phyloP scores from a whole-genome alignment of 2,888 invertebrate species.

The Cylindroiulus punctatus region DNA sequence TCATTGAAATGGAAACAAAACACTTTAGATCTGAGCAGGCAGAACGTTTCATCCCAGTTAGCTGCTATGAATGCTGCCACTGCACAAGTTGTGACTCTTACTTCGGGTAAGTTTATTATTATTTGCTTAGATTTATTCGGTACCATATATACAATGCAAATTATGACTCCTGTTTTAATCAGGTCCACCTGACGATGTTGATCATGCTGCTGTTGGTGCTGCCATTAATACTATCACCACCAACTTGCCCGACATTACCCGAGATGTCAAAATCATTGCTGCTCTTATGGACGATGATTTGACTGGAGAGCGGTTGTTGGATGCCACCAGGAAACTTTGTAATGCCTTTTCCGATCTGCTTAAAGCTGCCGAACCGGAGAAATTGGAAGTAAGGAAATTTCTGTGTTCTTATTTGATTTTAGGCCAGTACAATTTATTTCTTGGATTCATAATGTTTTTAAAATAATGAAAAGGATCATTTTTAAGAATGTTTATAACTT shows the following conservation, averaged over 20 bases:
- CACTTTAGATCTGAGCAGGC: constrained; percentile 92
- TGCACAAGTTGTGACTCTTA: constrained; percentile 93
- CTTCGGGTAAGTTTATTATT: constrained; percentile 72
- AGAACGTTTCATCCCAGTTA: constrained; percentile 95
- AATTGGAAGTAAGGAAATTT: constrained; percentile 75
- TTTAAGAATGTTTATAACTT: neutral
- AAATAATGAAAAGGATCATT: neutral
- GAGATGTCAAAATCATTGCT: constrained; percentile 92
- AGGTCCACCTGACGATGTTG: constrained; percentile 86
- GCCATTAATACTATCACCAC: constrained; percentile 97
- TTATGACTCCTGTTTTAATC: neutral
- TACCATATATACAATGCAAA: neutral
- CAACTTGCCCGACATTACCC: constrained; percentile 94
- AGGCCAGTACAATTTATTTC: constrained; percentile 33
- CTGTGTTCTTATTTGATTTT: neutral
- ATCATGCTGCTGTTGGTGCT: constrained; percentile 94
- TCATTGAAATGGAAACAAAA: constrained; percentile 94
- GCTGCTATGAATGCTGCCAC: constrained; percentile 99
- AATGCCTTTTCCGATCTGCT: constrained; percentile 90
- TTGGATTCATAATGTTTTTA: neutral
- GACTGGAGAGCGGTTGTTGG: constrained; percentile 84
- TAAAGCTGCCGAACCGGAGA: constrained; percentile 94
- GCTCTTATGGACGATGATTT: constrained; percentile 89
- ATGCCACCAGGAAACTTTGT: constrained; percentile 91
- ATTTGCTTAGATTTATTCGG: neutral